phyloP scores from a whole-genome alignment of 2,888 invertebrate species.

The Cheilosia scutellata region DNA sequence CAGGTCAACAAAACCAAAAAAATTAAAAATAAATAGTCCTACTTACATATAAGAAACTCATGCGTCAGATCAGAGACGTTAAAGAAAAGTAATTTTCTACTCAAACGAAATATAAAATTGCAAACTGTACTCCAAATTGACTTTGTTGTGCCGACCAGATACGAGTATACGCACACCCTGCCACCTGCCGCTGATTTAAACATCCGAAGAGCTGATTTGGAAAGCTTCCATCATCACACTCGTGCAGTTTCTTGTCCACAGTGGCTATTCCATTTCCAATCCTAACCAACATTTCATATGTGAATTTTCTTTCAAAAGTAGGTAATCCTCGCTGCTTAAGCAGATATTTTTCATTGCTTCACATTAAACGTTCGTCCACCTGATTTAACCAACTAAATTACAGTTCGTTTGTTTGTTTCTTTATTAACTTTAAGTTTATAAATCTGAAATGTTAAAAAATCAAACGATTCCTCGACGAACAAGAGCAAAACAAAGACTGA shows the following conservation, averaged over 20 bases:
- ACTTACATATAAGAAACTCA: not conserved
- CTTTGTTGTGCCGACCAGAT: slow-evolving; percentile 7
- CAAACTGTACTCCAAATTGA: not conserved
- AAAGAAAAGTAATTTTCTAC: not conserved
- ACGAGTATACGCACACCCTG: not conserved
- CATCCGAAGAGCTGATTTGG: not conserved
- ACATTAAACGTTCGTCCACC: slow-evolving; percentile 18
- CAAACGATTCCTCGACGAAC: slow-evolving; percentile 20
- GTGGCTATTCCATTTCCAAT: no score
- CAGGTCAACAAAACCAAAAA: not conserved
- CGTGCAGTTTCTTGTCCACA: not conserved
- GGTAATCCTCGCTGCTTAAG: not conserved
- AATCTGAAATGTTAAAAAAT: slow-evolving; percentile 36
- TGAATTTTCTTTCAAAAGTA: not conserved
- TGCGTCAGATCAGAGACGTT: not conserved
- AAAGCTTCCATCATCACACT: slow-evolving; percentile 13
- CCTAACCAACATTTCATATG: not conserved
- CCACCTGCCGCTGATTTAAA: not conserved
- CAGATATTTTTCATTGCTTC: not conserved
- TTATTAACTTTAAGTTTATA: slow-evolving; percentile 27
- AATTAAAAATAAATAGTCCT: not conserved
- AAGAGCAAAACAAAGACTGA: slow-evolving; percentile 15
- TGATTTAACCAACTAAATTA: not conserved
- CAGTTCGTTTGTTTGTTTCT: slow-evolving; percentile 24
- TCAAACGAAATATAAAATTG: slow-evolving; percentile 2